Evolutionary conservation across 35 echinoderm and acorn worm genomes (phyloP).

Genomic region (Anneissia japonica): DNA sequence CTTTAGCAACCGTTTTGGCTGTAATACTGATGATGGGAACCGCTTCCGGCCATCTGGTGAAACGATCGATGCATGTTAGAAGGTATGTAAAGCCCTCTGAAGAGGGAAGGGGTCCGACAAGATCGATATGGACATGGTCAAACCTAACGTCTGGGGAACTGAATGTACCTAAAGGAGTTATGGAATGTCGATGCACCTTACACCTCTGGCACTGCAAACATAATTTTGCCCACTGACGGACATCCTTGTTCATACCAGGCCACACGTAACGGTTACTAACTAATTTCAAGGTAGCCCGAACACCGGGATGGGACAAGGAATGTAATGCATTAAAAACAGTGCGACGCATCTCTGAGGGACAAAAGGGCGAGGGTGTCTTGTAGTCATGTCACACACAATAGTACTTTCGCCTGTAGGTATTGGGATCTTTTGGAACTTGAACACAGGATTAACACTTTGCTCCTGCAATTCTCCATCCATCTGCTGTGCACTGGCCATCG

Average conservation of each 20-base stretch:
- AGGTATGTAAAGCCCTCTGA: constrained; percentile 34
- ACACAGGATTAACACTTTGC: background rate
- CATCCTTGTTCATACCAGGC: constrained; percentile 29
- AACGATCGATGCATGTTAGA: constrained; percentile 17
- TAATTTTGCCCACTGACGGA: constrained; percentile 27
- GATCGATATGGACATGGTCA: constrained; percentile 42
- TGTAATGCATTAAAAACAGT: constrained; percentile 3
- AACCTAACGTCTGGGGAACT: constrained; percentile 33
- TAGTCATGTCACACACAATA: background rate
- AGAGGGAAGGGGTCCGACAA: constrained; percentile 35
- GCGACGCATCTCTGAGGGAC: background rate
- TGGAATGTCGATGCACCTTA: constrained; percentile 36
- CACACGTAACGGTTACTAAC: constrained; percentile 18
- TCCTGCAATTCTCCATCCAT: background rate
- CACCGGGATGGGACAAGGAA: constrained; percentile 14
- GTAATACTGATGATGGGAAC: constrained; percentile 1
- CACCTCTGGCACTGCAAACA: constrained; percentile 30
- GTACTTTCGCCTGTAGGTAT: background rate
- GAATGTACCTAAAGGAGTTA: constrained; percentile 32
- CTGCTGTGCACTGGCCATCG: background rate
- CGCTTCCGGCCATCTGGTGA: background rate
- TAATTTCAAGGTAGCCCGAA: constrained; percentile 15
- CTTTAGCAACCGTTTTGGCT: constrained; percentile 1
- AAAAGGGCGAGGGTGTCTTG: background rate
- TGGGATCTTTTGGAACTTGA: background rate